phyloP scores from a whole-genome alignment of 2,888 invertebrate species.

The Acanthosepion esculentum region DNA sequence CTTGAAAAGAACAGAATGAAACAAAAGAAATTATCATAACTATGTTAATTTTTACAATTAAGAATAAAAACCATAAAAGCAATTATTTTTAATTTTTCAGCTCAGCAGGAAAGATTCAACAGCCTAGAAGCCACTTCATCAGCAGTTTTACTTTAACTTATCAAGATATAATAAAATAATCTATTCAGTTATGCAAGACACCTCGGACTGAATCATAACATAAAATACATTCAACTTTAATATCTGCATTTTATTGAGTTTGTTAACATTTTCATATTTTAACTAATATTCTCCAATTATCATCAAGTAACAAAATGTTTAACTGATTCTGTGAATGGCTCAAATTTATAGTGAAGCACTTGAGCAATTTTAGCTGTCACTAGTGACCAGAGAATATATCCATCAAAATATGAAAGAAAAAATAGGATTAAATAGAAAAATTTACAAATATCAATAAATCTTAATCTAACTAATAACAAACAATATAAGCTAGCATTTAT shows the following conservation, averaged over 20 bases:
- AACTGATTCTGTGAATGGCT: not conserved
- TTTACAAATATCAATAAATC: not conserved
- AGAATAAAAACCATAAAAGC: not conserved
- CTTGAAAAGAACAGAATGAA: not conserved
- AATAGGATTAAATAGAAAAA: not conserved
- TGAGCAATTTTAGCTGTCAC: not conserved
- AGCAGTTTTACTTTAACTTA: too few relatives aligned
- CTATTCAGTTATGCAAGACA: not conserved
- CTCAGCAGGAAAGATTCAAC: not conserved
- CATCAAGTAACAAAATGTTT: not conserved
- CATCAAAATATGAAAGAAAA: not conserved
- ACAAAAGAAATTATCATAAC: not conserved
- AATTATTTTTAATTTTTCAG: not conserved
- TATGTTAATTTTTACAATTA: not conserved
- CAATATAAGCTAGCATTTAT: not conserved
- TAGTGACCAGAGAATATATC: not conserved
- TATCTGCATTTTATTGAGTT: not conserved
- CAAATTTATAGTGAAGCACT: too few relatives aligned
- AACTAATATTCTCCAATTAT: not conserved
- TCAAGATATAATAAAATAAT: not conserved
- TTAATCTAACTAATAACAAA: not conserved
- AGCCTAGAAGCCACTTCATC: too few relatives aligned
- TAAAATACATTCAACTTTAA: not conserved
- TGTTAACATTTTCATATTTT: not conserved
- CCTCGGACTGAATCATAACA: not conserved